These are phyloP conservation scores for Andrena haemorrhoa DNA, from an alignment of 2,888 invertebrate genomes.

Conservation along the genomic window DNA sequence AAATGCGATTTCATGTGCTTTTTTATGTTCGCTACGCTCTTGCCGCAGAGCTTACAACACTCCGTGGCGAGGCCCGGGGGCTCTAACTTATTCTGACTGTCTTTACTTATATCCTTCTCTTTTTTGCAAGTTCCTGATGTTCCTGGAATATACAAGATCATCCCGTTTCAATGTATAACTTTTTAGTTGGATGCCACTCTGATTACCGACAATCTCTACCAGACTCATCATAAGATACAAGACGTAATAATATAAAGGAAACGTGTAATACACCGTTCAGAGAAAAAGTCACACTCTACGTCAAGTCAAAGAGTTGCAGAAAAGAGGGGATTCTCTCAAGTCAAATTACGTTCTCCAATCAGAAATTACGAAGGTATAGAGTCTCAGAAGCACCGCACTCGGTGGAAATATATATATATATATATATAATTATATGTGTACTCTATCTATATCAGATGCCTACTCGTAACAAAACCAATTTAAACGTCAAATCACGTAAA, in stretches of 20 bases:
- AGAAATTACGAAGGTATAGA: slow-evolving; percentile 20
- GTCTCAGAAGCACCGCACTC: slow-evolving; percentile 68
- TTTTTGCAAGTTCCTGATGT: slow-evolving; percentile 81
- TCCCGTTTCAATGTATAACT: slow-evolving; percentile 63
- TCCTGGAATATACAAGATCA: slow-evolving; percentile 83
- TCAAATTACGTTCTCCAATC: slow-evolving; percentile 63
- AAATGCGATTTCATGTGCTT: slow-evolving; percentile 85
- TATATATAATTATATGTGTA: slow-evolving; percentile 13
- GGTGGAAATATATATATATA: slow-evolving; percentile 43
- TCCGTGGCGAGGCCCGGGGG: slow-evolving; percentile 80
- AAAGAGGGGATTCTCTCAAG: slow-evolving; percentile 62
- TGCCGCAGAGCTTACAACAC: slow-evolving; percentile 84
- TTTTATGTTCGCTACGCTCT: slow-evolving; percentile 84
- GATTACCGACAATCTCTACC: slow-evolving; percentile 75
- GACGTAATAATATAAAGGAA: not conserved
- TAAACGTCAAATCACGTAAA: slow-evolving; percentile 44
- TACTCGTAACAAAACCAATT: slow-evolving; percentile 64
- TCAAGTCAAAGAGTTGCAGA: slow-evolving; percentile 71
- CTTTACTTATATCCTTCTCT: slow-evolving; percentile 83
- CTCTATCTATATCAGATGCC: slow-evolving; percentile 48
- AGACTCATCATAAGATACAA: slow-evolving; percentile 59
- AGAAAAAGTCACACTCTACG: slow-evolving; percentile 76
- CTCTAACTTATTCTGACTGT: slow-evolving; percentile 82
- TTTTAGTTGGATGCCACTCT: slow-evolving; percentile 16
- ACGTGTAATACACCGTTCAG: slow-evolving; percentile 41